These are phyloP conservation scores for Altica lythri DNA, from an alignment of 2,888 invertebrate genomes.

Conservation along the genomic window DNA sequence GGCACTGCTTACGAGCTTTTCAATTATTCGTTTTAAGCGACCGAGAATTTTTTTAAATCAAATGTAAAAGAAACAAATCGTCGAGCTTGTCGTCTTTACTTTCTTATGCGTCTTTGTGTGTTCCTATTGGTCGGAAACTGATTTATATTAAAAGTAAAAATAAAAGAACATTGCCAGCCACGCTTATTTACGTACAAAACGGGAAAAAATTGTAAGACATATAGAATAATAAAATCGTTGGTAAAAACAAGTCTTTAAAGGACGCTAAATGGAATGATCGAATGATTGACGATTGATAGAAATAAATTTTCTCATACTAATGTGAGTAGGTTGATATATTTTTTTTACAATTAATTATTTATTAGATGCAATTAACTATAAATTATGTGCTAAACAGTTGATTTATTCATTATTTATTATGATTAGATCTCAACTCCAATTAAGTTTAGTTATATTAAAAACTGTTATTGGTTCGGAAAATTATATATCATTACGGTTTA, in stretches of 20 bases:
- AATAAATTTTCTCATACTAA: slow-evolving; percentile 10
- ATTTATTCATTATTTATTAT: no score
- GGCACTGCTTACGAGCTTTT: slow-evolving; percentile 31
- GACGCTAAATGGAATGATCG: slow-evolving; percentile 12
- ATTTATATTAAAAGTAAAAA: slow-evolving; percentile 27
- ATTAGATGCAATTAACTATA: background rate
- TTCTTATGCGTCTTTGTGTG: slow-evolving; percentile 40
- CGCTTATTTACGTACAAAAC: slow-evolving; percentile 33
- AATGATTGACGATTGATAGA: slow-evolving; percentile 8
- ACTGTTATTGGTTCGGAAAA: no score
- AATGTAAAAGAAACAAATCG: slow-evolving; percentile 34
- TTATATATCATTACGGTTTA: no score
- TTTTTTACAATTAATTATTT: slow-evolving; percentile 5
- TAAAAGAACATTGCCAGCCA: slow-evolving; percentile 16
- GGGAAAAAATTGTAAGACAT: slow-evolving; percentile 21
- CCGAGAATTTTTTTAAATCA: slow-evolving; percentile 32
- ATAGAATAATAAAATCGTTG: slow-evolving; percentile 17
- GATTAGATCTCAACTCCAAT: no score
- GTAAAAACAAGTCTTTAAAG: slow-evolving; percentile 12
- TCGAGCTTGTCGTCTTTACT: slow-evolving; percentile 41
- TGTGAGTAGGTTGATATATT: background rate
- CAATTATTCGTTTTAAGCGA: slow-evolving; percentile 39
- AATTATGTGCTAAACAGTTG: background rate
- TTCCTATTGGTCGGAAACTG: slow-evolving; percentile 38
- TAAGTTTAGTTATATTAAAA: no score